phyloP scores from a whole-genome alignment of 2,888 invertebrate species.

The Chalcosyrphus nemorum region DNA sequence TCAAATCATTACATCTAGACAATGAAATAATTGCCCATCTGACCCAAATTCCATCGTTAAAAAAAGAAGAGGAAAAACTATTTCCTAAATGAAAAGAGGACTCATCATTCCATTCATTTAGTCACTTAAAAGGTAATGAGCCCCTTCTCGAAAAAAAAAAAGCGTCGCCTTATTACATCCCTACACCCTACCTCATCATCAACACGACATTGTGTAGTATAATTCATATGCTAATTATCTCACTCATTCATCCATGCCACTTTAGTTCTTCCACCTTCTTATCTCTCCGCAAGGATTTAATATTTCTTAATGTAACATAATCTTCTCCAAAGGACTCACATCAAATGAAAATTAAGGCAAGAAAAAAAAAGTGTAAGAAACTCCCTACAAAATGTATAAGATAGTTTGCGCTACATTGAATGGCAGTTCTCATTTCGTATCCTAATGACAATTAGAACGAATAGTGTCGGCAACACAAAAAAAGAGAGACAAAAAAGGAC shows the following conservation, averaged over 20 bases:
- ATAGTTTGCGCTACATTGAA: slow-evolving; percentile 41
- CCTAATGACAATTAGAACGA: slow-evolving; percentile 43
- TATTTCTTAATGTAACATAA: slow-evolving; percentile 72
- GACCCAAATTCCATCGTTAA: slow-evolving; percentile 44
- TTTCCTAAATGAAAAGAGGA: slow-evolving; percentile 5
- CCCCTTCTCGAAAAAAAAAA: not conserved
- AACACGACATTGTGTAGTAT: slow-evolving; percentile 22
- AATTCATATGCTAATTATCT: slow-evolving; percentile 67
- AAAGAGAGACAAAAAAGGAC: slow-evolving; percentile 19
- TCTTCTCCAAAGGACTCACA: slow-evolving; percentile 60
- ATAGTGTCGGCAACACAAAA: slow-evolving; percentile 7
- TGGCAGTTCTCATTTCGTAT: slow-evolving; percentile 32
- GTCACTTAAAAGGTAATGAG: slow-evolving; percentile 12
- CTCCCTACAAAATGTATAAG: not conserved
- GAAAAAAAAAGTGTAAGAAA: not conserved
- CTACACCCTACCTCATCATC: slow-evolving; percentile 18
- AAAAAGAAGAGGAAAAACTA: too few species aligned
- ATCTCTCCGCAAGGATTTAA: slow-evolving; percentile 63
- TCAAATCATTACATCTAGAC: slow-evolving; percentile 18
- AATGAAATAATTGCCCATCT: slow-evolving; percentile 17
- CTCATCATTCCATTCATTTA: slow-evolving; percentile 20
- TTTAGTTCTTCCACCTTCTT: slow-evolving; percentile 29
- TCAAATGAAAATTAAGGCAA: slow-evolving; percentile 64
- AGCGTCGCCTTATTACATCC: not conserved
- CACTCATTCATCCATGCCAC: slow-evolving; percentile 59